Percentiles rank a stretch among this genome's conserved stretches.
Conservation (phyloP, 1,140 invertebrate species). For the Dryas iulia region DNA sequence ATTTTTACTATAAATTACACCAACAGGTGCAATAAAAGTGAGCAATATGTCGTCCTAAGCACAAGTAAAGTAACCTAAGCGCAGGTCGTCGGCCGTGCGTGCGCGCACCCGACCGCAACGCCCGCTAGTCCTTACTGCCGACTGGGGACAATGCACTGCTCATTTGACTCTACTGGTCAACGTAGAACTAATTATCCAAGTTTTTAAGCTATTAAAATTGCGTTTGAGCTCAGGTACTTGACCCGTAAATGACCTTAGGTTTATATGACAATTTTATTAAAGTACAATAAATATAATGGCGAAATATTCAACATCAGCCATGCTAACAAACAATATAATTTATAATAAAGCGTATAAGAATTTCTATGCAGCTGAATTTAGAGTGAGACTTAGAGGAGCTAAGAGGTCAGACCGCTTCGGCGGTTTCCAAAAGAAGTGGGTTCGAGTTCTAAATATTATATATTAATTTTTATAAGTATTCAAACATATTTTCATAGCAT, state of each 20-base stretch:
- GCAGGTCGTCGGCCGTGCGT: conserved; percentile 40
- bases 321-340: no score
- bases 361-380: no score
- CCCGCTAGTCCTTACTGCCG: conserved; percentile 25
- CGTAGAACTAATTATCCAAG: background rate
- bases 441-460: no score
- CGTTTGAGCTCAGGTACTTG: background rate
- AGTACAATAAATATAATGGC: background rate
- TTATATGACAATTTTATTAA: background rate
- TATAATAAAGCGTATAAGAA: no score
- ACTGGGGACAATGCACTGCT: conserved; percentile 45
- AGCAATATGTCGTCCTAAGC: background rate
- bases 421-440: no score
- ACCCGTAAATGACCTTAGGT: background rate
- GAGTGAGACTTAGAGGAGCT: no score
- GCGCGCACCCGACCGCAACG: conserved; percentile 42
- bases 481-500: no score
- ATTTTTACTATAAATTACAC: background rate
- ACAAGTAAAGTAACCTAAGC: conserved; percentile 10
- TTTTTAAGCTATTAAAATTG: background rate
- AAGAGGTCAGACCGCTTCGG: no score
- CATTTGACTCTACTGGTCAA: conserved; percentile 18
- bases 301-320: no score
- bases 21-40: conserved; percentile 29
- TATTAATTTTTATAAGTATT: no score